Conservation (phyloP, 2,797 vertebrate species). For the Dipus sagitta region DNA sequence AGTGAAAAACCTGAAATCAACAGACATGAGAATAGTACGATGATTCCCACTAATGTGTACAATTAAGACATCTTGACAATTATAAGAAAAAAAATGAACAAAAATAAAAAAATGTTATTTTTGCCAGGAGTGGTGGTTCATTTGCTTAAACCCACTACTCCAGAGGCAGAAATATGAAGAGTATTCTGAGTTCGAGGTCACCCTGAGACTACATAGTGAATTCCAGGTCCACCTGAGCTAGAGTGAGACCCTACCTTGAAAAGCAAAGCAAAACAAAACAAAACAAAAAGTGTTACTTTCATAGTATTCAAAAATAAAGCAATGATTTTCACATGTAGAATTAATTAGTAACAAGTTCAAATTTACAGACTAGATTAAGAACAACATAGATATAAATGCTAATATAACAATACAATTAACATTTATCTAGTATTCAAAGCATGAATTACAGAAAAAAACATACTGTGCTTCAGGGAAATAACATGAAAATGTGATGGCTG, state of each 20-base stretch:
- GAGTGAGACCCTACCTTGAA: no score
- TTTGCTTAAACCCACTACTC: no score
- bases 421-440: background rate
- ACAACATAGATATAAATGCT: background rate
- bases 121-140: no score
- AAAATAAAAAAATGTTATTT: no score
- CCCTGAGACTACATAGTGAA: no score
- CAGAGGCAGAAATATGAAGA: no score
- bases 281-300: background rate
- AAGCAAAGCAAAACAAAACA: no score
- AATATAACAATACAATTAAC: background rate
- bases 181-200: no score
- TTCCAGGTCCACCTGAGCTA: no score
- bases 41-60: background rate
- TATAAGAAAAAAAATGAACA: background rate
- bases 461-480: background rate
- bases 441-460: background rate
- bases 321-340: background rate
- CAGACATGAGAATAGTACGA: background rate
- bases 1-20: background rate
- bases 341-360: background rate
- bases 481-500: background rate
- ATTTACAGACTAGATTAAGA: background rate
- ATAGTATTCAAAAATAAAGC: conserved; percentile 9
- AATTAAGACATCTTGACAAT: background rate